Conservation (phyloP, 2,113 vertebrate species). For the Piaya cayana region DNA sequence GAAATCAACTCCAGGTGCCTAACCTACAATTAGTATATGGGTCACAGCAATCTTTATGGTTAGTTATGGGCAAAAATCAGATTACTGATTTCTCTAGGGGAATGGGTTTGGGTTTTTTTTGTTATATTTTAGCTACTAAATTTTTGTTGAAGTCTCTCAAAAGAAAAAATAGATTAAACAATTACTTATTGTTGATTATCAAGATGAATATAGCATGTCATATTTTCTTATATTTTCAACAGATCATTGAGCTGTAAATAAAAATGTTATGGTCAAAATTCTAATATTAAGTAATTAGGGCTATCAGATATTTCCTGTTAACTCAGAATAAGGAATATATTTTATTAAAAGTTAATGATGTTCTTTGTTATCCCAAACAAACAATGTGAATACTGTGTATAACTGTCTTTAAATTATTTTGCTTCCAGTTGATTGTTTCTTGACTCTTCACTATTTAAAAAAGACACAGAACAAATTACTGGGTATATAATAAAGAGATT, state of each 20-base stretch:
- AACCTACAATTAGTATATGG: not conserved
- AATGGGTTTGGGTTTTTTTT: not conserved
- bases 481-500: not conserved
- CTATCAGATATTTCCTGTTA: not conserved
- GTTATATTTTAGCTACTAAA: not conserved
- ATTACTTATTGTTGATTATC: not conserved
- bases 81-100: constrained; percentile 23
- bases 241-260: not conserved
- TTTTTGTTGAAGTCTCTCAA: not conserved
- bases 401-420: not conserved
- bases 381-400: not conserved
- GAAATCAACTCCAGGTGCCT: constrained; percentile 16
- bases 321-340: not conserved
- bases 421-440: not conserved
- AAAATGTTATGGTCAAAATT: not conserved
- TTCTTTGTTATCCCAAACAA: not conserved
- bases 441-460: not conserved
- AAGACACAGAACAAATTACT: not conserved
- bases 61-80: constrained; percentile 51
- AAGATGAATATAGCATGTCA: not conserved
- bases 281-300: not conserved
- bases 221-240: not conserved
- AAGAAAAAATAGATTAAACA: not conserved
- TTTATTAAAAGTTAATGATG: not conserved
- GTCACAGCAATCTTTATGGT: not conserved